A percentile compares a stretch with the other conserved stretches of the same genome.
Evolutionary conservation across 2,888 invertebrate genomes (phyloP).

Genomic region (Metacarcinus magister): DNA sequence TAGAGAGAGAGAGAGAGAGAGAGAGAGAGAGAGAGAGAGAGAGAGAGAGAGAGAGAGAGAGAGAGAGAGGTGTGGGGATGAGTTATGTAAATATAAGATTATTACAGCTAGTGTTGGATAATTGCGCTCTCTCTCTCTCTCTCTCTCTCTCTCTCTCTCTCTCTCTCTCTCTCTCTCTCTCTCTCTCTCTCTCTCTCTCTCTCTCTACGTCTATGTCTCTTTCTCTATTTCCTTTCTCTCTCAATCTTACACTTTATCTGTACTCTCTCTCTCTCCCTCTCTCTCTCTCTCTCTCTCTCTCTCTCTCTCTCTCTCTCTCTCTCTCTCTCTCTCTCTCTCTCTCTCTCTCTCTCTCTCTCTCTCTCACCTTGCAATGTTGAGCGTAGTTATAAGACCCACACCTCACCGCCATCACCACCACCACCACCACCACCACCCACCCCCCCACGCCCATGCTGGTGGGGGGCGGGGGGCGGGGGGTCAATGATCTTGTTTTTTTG

Average conservation of each 20-base stretch:
- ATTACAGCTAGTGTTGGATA: not conserved
- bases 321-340: not conserved
- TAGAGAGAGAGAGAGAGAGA: not conserved
- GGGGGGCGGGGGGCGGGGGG: not conserved
- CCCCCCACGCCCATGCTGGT: not conserved
- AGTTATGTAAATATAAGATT: too few relatives aligned
- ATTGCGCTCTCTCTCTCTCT: not conserved
- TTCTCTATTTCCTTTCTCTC: not conserved
- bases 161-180: not conserved
- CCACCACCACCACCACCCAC: conserved; percentile 4
- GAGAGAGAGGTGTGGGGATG: not conserved
- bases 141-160: not conserved
- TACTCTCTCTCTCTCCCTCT: conserved; percentile 31
- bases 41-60: conserved; percentile 15
- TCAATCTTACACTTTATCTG: not conserved
- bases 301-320: conserved; percentile 47
- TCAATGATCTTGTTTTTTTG: not conserved
- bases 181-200: too few relatives aligned
- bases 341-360: conserved; percentile 52
- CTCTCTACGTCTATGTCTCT: not conserved
- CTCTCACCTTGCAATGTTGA: not conserved
- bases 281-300: conserved; percentile 43
- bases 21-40: conserved; percentile 52
- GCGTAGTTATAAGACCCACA: not conserved
- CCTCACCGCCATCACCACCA: conserved; percentile 6